phyloP scores from a whole-genome alignment of 2,888 invertebrate species.

The Spodoptera littoralis region DNA sequence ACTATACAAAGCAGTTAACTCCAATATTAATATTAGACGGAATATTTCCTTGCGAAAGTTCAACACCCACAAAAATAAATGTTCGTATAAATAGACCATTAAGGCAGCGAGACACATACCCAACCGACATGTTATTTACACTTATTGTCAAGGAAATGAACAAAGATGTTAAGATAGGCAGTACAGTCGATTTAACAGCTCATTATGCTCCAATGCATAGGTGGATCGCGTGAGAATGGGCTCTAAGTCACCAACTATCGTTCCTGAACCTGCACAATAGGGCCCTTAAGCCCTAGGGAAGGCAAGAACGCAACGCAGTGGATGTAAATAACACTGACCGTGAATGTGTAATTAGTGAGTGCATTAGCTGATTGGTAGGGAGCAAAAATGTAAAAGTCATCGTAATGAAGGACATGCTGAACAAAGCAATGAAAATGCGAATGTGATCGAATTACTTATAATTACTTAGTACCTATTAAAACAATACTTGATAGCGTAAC shows the following conservation, averaged over 20 bases:
- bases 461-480: too few relatives aligned
- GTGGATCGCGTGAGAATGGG: slow-evolving; percentile 54
- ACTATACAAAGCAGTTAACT: too few relatives aligned
- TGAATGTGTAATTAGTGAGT: slow-evolving; percentile 44
- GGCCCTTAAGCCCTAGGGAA: slow-evolving; percentile 52
- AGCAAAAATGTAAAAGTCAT: slow-evolving; percentile 7
- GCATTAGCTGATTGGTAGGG: slow-evolving; percentile 55
- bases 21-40: too few relatives aligned
- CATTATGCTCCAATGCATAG: slow-evolving; percentile 41
- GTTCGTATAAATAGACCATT: slow-evolving; percentile 20
- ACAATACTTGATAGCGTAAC: background rate
- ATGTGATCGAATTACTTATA: too few relatives aligned
- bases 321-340: slow-evolving; percentile 40
- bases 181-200: slow-evolving; percentile 54
- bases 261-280: slow-evolving; percentile 42
- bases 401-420: too few relatives aligned
- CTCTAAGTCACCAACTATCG: slow-evolving; percentile 50
- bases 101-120: slow-evolving; percentile 15
- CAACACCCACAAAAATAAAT: slow-evolving; percentile 10
- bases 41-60: too few relatives aligned
- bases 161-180: slow-evolving; percentile 54
- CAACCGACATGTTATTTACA: slow-evolving; percentile 44
- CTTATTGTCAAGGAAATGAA: slow-evolving; percentile 52
- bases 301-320: slow-evolving; percentile 41
- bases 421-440: too few relatives aligned